Base-by-base conservation (phyloP, 1,140 invertebrate genomes). In the Cydia splendana region DNA sequence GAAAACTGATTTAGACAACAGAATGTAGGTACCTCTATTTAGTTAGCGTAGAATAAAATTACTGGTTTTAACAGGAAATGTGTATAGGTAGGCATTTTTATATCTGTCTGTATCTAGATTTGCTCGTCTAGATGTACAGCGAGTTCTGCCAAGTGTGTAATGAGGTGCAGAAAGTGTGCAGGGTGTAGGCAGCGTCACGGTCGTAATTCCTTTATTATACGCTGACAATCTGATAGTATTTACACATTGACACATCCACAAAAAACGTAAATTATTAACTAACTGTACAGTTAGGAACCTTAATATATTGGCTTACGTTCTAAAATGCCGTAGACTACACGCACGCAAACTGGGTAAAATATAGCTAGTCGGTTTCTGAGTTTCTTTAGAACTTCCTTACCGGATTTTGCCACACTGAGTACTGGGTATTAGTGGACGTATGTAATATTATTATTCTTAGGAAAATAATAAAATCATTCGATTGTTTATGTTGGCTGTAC, bases 131-230 rank as follows among this genome's bases (percentile, higher is more conserved):
- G 57, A 24, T 5, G 15, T 15, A 24, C 7, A 7, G 20, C 20
- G 10, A 1, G 57, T 62, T 62, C 57, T 24, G 20, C 20, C 18
- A 24, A 62, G 57, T 62, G 57, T 62, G 57, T 62, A 62, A 62
- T 62, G 57, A 12, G 57, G 57, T 62, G 57, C 57, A 62, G 57
- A 62, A 62, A 62, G 57, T 62, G 57, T 62, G 57, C 10, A 62
- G 57, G 57, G 10, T 12, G 51, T 4, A 53, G 57, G 20, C 20
- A 24, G 18, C 57, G 57, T 24, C 20, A 62, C 57, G 57, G 18
- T 62, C 18, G 20, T 62, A 12, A 62, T 13, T 62, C 20, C 10
- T 20, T 62, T 20, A 62, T 62, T 62, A 24, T 62, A 15, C n/a
- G 18, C 20, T 24, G 57, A 18, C n/a, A 53, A 53, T n/a, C n/a